Conservation (phyloP, 2,113 vertebrate genomes). For the Regulus satrapa region DNA sequence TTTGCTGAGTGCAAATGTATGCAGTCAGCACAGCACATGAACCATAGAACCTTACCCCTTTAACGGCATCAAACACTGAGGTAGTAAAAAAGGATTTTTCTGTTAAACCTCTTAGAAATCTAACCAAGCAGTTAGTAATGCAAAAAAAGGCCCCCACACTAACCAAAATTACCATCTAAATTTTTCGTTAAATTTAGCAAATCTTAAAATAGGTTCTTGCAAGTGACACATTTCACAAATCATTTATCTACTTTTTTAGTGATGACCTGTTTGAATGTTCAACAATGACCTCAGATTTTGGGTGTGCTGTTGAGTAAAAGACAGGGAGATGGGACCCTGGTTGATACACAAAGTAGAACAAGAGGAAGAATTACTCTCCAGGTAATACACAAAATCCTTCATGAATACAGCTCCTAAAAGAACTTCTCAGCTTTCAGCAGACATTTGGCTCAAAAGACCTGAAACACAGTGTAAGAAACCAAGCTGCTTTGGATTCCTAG, state of each 20-base stretch:
- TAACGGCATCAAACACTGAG: background rate
- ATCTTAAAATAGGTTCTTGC: background rate
- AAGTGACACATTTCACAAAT: background rate
- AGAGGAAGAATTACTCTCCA: background rate
- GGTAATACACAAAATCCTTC: background rate
- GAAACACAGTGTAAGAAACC: background rate
- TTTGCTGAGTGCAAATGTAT: background rate
- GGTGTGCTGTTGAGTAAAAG: background rate
- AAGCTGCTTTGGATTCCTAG: background rate
- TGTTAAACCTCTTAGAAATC: background rate
- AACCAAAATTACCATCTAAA: background rate
- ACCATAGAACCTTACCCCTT: background rate
- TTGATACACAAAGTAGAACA: background rate
- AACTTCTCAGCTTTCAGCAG: background rate
- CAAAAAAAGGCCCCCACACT: background rate
- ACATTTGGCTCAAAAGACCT: background rate
- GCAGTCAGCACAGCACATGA: background rate
- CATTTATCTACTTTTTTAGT: background rate
- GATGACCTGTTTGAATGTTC: background rate
- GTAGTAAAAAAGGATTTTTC: background rate
- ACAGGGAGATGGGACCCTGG: background rate
- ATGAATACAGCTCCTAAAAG: background rate
- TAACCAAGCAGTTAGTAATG: background rate
- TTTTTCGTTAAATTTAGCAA: background rate
- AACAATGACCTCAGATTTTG: background rate